A percentile compares a stretch with the other conserved stretches of the same genome.
Evolutionary conservation across 2,797 vertebrate genomes (phyloP).

Genomic region (Neoniphon sammara): DNA sequence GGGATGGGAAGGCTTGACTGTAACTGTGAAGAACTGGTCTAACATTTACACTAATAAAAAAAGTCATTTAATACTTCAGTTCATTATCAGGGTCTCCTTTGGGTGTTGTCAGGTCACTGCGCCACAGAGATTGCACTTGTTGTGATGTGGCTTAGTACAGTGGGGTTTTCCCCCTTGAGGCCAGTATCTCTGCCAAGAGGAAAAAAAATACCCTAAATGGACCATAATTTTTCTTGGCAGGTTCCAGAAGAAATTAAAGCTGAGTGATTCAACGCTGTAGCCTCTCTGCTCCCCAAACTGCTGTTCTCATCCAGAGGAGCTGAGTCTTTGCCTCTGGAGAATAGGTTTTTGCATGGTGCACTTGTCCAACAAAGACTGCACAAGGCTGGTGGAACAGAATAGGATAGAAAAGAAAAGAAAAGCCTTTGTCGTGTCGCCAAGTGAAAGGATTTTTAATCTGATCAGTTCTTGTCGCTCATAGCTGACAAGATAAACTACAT

Average conservation of each 20-base stretch:
- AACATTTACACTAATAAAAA: constrained; percentile 3
- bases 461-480: too few relatives aligned
- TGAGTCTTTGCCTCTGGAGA: background rate
- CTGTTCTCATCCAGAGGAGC: background rate
- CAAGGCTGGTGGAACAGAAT: background rate
- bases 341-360: background rate
- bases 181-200: constrained; percentile 11
- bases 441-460: too few relatives aligned
- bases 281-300: background rate
- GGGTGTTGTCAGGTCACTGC: too few relatives aligned
- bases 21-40: background rate
- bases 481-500: too few relatives aligned
- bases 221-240: constrained; percentile 86
- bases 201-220: constrained; percentile 67
- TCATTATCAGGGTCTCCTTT: too few relatives aligned
- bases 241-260: constrained; percentile 74
- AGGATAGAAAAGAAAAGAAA: background rate
- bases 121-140: too few relatives aligned
- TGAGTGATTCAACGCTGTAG: constrained; percentile 74
- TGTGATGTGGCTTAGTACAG: too few relatives aligned
- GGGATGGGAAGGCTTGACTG: background rate
- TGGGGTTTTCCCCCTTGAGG: background rate
- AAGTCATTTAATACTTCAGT: background rate
- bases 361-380: background rate
- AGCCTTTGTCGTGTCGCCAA: background rate